Evolutionary conservation across 2,888 invertebrate species (phyloP).

Genomic region (Stramonita haemastoma): DNA sequence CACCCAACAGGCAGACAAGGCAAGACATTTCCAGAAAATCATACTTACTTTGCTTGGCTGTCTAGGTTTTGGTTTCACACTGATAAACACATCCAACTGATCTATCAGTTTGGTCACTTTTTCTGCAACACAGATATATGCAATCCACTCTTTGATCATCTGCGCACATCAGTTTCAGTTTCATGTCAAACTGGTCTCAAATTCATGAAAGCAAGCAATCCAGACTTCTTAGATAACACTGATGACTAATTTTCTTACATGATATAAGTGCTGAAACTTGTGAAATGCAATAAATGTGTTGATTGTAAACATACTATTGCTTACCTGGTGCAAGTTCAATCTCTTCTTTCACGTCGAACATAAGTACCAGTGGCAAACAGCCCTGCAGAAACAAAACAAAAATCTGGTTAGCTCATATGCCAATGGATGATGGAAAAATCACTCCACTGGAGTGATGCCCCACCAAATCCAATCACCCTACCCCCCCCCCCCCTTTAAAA

Average conservation of each 20-base stretch:
- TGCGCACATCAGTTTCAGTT: background rate
- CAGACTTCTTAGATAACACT: too few relatives aligned
- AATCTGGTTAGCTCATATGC: too few relatives aligned
- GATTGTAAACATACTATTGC: background rate
- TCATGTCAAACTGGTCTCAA: background rate
- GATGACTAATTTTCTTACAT: too few relatives aligned
- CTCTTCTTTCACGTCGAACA: slow-evolving; percentile 89
- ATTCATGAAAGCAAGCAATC: too few relatives aligned
- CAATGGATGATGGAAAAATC: background rate
- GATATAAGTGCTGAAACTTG: too few relatives aligned
- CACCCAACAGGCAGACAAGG: too few relatives aligned
- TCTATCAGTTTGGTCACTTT: slow-evolving; percentile 85
- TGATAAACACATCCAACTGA: slow-evolving; percentile 90
- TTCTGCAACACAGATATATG: slow-evolving; percentile 61
- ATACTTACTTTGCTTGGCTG: slow-evolving; percentile 85
- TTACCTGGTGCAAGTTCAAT: slow-evolving; percentile 83
- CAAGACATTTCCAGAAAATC: too few relatives aligned
- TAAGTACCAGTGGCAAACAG: slow-evolving; percentile 92
- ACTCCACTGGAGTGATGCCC: too few relatives aligned
- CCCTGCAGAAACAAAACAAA: slow-evolving; percentile 81
- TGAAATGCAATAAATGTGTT: too few relatives aligned
- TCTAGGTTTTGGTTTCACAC: slow-evolving; percentile 91
- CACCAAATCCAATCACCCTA: too few relatives aligned
- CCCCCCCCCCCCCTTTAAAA: too few relatives aligned
- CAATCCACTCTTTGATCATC: background rate